Base-by-base conservation (phyloP, 2,888 invertebrate species). In the Lamellibrachia columna region DNA sequence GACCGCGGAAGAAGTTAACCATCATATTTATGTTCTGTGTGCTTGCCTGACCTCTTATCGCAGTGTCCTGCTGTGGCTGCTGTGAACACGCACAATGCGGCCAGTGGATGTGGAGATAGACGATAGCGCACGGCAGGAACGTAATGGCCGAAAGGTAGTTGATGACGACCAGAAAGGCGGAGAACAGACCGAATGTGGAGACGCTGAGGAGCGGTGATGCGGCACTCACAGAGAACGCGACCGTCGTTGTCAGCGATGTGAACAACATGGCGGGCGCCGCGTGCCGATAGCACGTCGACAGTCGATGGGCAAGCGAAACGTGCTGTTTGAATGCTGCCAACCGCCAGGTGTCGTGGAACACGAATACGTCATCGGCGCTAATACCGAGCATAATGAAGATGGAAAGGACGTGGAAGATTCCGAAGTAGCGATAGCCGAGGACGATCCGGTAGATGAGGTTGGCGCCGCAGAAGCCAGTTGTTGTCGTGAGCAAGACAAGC, bases 101-200 rank as follows among this genome's bases (percentile, higher is more conserved):
- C 92, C 93, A 94, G 92, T 93, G 93, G 53, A 94, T 22, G 92
- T 95, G 94, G 92, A 95, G 93, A 22, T 93, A 90, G n/a, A 95
- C 92, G 28, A 95, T 94, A 52, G 95, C 95, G 22, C 94, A 94
- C 0, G 96, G 96, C 92, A 96, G 96, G 93, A 95, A 96, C 28
- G 95, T 92, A 22, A 96, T 94, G 53, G 96, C 95, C 93, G 95
- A 95, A n/a, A 96, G 15, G 94, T 96, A 96, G 94, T 96, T 96
- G 58, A 96, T 94, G 22, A 95, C 93, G 3, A 96, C 95, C n/a
- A 96, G 93, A 91, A 95, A 91, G 7, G 95, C 95, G 6, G 96
- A 94, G 94, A 96, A 96, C 40, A 96, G 93, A 8, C 96, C 96
- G 93, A 96, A 96, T 0, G 95, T 95, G 91, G 92, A 93, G 11